Base-by-base conservation (phyloP, 2,888 invertebrate species). In the Neocrepidodera transversa region DNA sequence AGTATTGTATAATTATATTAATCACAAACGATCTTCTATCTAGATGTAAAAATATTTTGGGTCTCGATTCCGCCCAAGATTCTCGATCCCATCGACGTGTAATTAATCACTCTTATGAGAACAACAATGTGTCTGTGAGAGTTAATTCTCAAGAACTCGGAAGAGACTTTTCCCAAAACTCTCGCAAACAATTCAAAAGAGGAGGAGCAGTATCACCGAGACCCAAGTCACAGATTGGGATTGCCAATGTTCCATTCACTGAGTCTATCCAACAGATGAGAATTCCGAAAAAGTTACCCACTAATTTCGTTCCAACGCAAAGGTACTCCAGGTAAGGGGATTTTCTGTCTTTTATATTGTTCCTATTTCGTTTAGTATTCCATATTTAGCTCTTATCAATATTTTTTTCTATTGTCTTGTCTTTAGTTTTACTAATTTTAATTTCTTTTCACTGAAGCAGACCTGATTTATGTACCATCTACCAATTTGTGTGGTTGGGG, bases 261-360 rank as follows among this genome's bases (percentile, higher is more conserved):
- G 43, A 20, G 13, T 3, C 10, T 13, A 13, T 10, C 13, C 10
- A n/a, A 23, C 7, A 11, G 42, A 35, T 49, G 16, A 52, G 56
- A 20, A 17, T 53, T 28, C 62, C 62, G 1, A 62, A 53, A 26
- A 13, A 26, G 1, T 45, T 57, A n/a, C 51, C 59, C 11, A 45
- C 14, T 14, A 62, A 59, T 42, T 59, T 59, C 20, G 18, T 30
- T 36, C 56, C 62, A 7, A 61, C 40, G 0, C 40, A 40, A 14
- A 43, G 6, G 11, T 11, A 8, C 0, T 23, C 11, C 43, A 23
- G 7, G 13, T 8, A 13, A 7, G 14, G 23, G 26, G 26, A 14
- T 17, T 42, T 20, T 20, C 10, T 8, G 11, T 2, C n/a, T 18
- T 18, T n/a, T 18, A 13, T 18, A 23, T 23, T 23, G 7, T 5